Base-by-base conservation (phyloP, 2,797 vertebrate genomes). In the Enteromius thamalakanensis region DNA sequence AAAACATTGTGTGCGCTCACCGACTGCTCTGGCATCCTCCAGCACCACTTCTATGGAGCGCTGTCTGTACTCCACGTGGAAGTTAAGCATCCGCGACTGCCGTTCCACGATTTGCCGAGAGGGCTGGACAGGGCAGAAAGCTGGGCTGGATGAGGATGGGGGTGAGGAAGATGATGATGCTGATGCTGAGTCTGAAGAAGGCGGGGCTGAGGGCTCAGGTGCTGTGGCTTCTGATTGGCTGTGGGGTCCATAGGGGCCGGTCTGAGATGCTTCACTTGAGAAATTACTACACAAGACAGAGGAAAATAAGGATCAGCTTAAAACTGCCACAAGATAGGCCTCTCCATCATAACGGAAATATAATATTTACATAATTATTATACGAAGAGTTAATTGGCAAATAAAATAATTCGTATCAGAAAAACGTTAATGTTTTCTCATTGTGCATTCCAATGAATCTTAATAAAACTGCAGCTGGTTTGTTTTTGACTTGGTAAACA, bases 21-120 rank as follows among this genome's bases (percentile, higher is more conserved):
- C 98, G n/a, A 99, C 97, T 92, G 97, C 92, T 91, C 96, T 96
- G 92, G 94, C 95, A 89, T 99, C 98, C 92, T 99, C 98, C 87
- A 99, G 92, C 85, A 99, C 97, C 90, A 99, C 96, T 88, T 99
- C 97, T 89, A 98, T 95, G 55, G 94, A 94, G 88, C 96, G 96
- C 90, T 99, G 97, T 91, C 98, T 95, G 94, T 99, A 99, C 89
- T 99, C 98, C 90, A 99, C 97, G 82, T 92, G 96, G 93, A 99
- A 99, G 94, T 97, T 96, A 75, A 99, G 94, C 97, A 99, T 97
- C 62, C 98, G 96, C 37, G 98, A 94, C 29, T 98, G 97, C 32
- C 97, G 95, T 92, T 99, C 98, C 89, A 99, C 94, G 83, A 99
- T 97, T 90, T 96, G 97, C 92, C 97, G 95, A 65, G 96, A 92